Conservation (phyloP, 2,888 invertebrate genomes). For the Thumatha senex region DNA sequence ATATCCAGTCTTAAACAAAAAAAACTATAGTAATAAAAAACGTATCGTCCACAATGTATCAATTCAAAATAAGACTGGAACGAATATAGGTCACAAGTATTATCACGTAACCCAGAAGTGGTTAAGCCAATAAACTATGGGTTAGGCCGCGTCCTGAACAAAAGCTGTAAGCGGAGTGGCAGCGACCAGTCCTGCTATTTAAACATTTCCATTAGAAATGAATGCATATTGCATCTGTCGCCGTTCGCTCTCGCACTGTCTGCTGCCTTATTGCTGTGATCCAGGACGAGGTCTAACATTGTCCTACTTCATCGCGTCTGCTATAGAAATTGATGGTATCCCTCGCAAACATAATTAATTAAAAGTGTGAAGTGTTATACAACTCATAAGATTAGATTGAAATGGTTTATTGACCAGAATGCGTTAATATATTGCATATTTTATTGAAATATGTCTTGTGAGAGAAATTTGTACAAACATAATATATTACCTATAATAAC, state of each 20-base stretch:
- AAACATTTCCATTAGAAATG: too few relatives aligned
- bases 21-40: slow-evolving; percentile 40
- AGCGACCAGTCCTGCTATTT: too few relatives aligned
- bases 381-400: slow-evolving; percentile 28
- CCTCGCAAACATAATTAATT: slow-evolving; percentile 51
- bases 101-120: slow-evolving; percentile 45
- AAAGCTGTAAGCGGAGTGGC: too few relatives aligned
- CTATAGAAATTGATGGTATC: slow-evolving; percentile 50
- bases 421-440: slow-evolving; percentile 16
- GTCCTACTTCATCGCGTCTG: slow-evolving; percentile 27
- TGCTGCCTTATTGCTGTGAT: too few relatives aligned
- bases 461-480: too few relatives aligned
- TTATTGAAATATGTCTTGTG: slow-evolving; percentile 6
- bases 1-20: slow-evolving; percentile 27
- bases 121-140: slow-evolving; percentile 50
- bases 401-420: slow-evolving; percentile 24
- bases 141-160: too few relatives aligned
- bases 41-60: slow-evolving; percentile 40
- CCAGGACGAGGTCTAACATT: slow-evolving; percentile 26
- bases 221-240: too few relatives aligned
- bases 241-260: too few relatives aligned
- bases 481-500: not conserved
- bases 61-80: slow-evolving; percentile 34
- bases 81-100: slow-evolving; percentile 46
- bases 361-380: slow-evolving; percentile 40